Percentiles rank a stretch among this genome's conserved stretches.
Evolutionary conservation across 2,797 vertebrate genomes (phyloP).

Genomic region (Oceanodroma leucorhoa): DNA sequence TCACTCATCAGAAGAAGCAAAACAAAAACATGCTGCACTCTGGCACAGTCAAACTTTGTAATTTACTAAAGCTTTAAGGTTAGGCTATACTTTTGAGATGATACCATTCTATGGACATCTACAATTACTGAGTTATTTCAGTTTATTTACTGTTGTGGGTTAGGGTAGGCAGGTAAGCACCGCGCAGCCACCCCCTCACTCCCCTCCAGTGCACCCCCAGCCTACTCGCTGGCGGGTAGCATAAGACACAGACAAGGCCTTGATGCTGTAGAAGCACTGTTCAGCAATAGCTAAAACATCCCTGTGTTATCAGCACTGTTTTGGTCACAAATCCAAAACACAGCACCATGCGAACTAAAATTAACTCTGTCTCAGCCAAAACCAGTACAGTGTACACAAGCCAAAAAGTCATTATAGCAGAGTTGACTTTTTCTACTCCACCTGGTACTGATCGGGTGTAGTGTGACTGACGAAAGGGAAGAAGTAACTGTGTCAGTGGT

Average conservation of each 20-base stretch:
- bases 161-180: background rate
- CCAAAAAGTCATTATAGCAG: background rate
- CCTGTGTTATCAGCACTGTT: background rate
- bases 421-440: background rate
- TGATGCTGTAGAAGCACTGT: background rate
- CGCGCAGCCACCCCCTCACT: rapidly evolving
- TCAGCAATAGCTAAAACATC: background rate
- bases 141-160: background rate
- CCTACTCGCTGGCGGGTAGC: background rate
- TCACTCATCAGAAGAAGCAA: background rate
- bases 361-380: background rate
- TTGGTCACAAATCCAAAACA: background rate
- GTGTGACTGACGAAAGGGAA: background rate
- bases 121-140: background rate
- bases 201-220: background rate
- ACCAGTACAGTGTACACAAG: background rate
- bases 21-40: background rate
- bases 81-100: background rate
- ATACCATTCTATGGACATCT: background rate
- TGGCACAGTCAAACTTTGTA: background rate
- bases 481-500: background rate
- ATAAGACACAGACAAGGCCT: background rate
- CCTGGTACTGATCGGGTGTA: background rate
- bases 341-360: background rate
- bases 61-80: background rate